Evolutionary conservation across 1,140 invertebrate genomes (phyloP), one percentile per base, ranked within the genome.

Genomic region (Tetragnatha versicolor): DNA sequence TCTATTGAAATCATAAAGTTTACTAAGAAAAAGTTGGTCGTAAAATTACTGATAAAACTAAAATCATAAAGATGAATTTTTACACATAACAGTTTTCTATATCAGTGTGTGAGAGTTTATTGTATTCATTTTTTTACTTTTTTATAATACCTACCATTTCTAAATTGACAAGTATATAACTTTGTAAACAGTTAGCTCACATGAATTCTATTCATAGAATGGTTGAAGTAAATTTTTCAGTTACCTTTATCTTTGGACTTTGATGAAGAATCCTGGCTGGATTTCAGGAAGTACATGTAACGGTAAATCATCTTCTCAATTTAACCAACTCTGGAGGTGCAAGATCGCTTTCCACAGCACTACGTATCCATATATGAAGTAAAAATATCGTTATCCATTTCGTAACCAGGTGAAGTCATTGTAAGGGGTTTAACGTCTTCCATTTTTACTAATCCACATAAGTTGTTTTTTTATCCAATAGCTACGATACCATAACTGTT

Each of bases 221-320:
- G 17, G 17, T 42, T 9, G 39, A 7, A 9, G 39, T 9, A 9
- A 20, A 20, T n/a, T n/a, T n/a, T n/a, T 25, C 25, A 55, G 6
- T 70, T 77, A 77, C 75, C 45, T 77, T 72, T 77, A 27, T 22
- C 27, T 4, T 77, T 75, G 12, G 55, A 37, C 22, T 58, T 65
- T 0, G 61, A 65, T 17, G 49, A 22, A 0, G 45, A 42, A 35
- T 66, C 75, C 60, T 66, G 47, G 12, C 61, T 55, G 49, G 60
- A 66, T 55, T 77, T 77, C n/a, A 77, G 45, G 49, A 66, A 77
- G 25, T 77, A 77, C 75, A 77, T 77, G 14, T 77, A 77, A 22
- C 75, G 61, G 37, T 77, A 77, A 20, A 77, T 77, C 75, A 77
- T 77, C 3, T 70, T 70, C 4, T 25, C 3, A 7, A n/a, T n/a